Percentiles rank a stretch among this genome's conserved stretches.
phyloP scores from a whole-genome alignment of 2,888 invertebrate genomes.

The Lymantria dispar region DNA sequence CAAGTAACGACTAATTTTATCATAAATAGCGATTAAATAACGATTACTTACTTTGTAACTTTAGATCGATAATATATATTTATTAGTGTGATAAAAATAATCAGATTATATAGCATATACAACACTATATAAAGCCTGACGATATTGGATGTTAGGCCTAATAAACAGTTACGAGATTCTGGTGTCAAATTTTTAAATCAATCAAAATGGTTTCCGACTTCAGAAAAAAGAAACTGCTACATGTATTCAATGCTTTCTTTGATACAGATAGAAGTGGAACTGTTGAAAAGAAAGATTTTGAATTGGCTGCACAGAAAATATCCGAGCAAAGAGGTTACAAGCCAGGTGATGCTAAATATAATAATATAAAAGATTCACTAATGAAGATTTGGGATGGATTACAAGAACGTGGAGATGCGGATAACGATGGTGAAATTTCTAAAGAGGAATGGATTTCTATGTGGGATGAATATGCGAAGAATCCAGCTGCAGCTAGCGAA shows the following conservation, averaged over 20 bases:
- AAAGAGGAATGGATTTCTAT: constrained; percentile 93
- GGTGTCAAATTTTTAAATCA: background rate
- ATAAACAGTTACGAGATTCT: background rate
- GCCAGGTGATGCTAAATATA: constrained; percentile 86
- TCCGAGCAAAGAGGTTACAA: constrained; percentile 90
- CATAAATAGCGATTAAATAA: background rate
- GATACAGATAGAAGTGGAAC: constrained; percentile 94
- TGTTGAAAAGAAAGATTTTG: constrained; percentile 94
- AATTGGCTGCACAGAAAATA: constrained; percentile 92
- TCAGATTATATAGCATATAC: too few relatives aligned
- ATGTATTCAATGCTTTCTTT: constrained; percentile 93
- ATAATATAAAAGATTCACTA: constrained; percentile 88
- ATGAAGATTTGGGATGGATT: constrained; percentile 93
- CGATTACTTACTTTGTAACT: constrained; percentile 10
- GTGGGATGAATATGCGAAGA: constrained; percentile 92
- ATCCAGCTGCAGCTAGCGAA: constrained; percentile 87
- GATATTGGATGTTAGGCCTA: constrained; percentile 5
- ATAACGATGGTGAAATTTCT: constrained; percentile 93
- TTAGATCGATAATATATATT: constrained; percentile 18
- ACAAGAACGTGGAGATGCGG: constrained; percentile 89
- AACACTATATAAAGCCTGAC: constrained; percentile 37
- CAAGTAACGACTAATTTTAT: background rate
- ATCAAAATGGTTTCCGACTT: constrained; percentile 89
- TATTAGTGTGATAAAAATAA: background rate
- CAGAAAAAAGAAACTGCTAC: constrained; percentile 93